Conservation (phyloP, 2,113 vertebrate genomes). For the Petrocephalus microphthalmus region DNA sequence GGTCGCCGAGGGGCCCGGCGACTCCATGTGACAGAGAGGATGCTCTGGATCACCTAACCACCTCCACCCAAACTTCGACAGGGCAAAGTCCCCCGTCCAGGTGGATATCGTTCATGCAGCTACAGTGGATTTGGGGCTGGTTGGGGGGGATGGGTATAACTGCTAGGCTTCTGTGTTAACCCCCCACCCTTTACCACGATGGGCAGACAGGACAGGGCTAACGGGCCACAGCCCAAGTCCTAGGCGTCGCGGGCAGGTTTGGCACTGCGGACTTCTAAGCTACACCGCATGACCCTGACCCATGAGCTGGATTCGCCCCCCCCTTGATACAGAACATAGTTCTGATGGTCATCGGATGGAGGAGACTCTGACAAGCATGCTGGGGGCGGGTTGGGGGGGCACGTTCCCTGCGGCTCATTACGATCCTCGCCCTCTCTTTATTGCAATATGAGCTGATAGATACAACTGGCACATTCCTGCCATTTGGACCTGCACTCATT, state of each 20-base stretch:
- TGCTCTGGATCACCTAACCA: not conserved
- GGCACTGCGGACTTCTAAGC: not conserved
- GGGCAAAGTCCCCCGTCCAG: not conserved
- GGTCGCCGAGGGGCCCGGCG: constrained; percentile 39
- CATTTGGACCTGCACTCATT: not conserved
- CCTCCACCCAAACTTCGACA: not conserved
- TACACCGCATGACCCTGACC: not conserved
- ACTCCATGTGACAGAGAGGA: not conserved
- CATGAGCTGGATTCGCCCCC: not conserved
- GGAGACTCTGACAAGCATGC: constrained; percentile 16
- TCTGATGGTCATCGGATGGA: not conserved
- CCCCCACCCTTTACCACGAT: not conserved
- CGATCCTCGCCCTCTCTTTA: not conserved
- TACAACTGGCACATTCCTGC: constrained; percentile 5
- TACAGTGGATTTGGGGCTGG: too few relatives aligned
- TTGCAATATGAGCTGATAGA: not conserved
- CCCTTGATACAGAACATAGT: not conserved
- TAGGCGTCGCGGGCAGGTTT: not conserved
- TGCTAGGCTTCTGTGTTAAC: not conserved
- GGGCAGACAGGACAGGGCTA: not conserved
- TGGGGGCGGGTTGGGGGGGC: not conserved
- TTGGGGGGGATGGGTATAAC: not conserved
- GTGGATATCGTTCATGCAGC: not conserved
- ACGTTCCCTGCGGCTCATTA: not conserved
- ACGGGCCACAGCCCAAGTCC: not conserved